Conservation (phyloP, 1,140 invertebrate genomes). For the Rhopalosiphum padi region DNA sequence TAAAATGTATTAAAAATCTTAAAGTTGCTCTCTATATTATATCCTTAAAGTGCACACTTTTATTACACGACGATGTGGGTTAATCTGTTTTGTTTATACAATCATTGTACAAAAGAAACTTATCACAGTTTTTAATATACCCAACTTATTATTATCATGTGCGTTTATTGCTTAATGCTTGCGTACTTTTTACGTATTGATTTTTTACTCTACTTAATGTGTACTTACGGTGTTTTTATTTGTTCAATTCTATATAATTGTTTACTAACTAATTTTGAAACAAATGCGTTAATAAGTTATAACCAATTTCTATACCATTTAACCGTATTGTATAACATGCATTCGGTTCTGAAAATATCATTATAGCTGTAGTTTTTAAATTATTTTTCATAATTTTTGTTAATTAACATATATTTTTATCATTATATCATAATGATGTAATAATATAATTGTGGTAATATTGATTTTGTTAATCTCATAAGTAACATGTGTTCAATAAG, state of each 20-base stretch:
- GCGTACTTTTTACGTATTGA: neutral
- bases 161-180: neutral
- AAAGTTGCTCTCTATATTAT: neutral
- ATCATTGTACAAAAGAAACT: neutral
- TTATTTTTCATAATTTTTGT: neutral
- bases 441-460: conserved; percentile 4
- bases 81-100: conserved; percentile 13
- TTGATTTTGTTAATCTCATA: conserved; percentile 1
- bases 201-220: neutral
- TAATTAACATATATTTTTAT: neutral
- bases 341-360: neutral
- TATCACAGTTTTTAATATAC: neutral
- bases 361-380: neutral
- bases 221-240: neutral
- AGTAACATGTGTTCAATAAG: conserved; percentile 1
- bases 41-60: conserved; percentile 1
- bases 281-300: neutral
- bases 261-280: neutral
- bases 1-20: conserved; percentile 33
- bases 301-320: neutral
- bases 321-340: neutral
- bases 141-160: neutral
- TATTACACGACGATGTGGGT: neutral
- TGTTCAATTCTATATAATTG: neutral
- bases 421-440: neutral